Percentiles rank a stretch among this genome's conserved stretches.
Evolutionary conservation across 2,797 vertebrate species (phyloP).

Genomic region (Rhabdomys pumilio): DNA sequence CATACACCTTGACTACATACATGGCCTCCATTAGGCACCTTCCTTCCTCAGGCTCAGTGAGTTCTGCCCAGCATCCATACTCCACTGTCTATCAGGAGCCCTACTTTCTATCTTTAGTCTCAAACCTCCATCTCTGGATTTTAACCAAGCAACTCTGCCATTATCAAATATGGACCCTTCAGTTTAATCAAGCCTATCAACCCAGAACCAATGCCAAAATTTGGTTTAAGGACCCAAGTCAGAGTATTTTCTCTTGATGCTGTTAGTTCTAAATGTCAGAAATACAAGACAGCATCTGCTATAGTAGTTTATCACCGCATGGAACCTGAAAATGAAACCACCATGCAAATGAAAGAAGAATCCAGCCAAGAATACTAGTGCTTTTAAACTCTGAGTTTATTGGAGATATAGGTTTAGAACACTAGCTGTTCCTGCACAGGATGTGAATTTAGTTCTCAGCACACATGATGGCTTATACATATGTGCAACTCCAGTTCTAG

Average conservation of each 20-base stretch:
- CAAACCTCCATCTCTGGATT: background rate
- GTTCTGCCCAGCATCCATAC: background rate
- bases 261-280: background rate
- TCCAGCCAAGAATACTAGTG: background rate
- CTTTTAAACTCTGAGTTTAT: background rate
- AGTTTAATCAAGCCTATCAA: background rate
- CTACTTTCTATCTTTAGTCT: background rate
- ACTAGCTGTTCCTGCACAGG: background rate
- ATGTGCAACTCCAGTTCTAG: background rate
- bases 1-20: rapidly evolving
- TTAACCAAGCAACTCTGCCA: background rate
- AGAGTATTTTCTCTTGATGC: background rate
- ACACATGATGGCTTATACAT: no score
- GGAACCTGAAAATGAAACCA: slow-evolving; percentile 14
- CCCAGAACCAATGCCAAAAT: background rate
- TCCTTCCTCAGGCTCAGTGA: background rate
- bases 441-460: no score
- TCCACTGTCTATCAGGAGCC: background rate
- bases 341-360: background rate
- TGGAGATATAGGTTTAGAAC: background rate
- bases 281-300: background rate
- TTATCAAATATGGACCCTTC: background rate
- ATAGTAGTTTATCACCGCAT: background rate
- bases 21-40: background rate
- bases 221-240: background rate